A percentile compares a stretch with the other conserved stretches of the same genome.
These are phyloP conservation scores for Epinotia ramella DNA, from an alignment of 2,888 invertebrate genomes.

Conservation along the genomic window DNA sequence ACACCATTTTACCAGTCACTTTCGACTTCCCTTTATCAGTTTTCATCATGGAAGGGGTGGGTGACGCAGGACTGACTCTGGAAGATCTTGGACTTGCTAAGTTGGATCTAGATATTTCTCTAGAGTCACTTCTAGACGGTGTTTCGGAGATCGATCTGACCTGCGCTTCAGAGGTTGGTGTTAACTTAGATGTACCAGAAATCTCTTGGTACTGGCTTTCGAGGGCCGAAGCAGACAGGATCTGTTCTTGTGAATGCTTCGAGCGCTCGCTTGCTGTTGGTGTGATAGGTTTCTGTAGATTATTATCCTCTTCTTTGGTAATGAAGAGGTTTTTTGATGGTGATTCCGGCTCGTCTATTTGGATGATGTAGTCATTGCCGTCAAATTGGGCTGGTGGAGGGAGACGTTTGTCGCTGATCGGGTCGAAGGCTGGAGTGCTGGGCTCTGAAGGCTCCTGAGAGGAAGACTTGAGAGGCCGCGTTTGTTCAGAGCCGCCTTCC, in stretches of 20 bases:
- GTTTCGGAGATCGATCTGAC: conserved; percentile 53
- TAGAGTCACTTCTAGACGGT: conserved; percentile 50
- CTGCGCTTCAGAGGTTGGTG: conserved; percentile 46
- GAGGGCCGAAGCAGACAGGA: conserved; percentile 72
- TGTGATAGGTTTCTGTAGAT: conserved; percentile 71
- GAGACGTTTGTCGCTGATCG: conserved; percentile 57
- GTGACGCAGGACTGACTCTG: conserved; percentile 73
- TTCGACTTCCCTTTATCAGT: conserved; percentile 89
- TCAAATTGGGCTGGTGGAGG: conserved; percentile 64
- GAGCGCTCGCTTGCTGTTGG: conserved; percentile 67
- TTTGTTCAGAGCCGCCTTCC: conserved; percentile 67
- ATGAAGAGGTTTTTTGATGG: conserved; percentile 69
- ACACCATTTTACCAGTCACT: conserved; percentile 89
- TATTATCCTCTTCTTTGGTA: conserved; percentile 69
- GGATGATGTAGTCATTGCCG: conserved; percentile 67
- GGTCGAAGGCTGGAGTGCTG: conserved; percentile 63
- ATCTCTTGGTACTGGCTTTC: conserved; percentile 64
- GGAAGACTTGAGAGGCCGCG: conserved; percentile 65
- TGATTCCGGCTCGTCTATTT: conserved; percentile 70
- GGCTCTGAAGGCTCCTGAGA: conserved; percentile 70
- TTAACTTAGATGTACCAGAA: conserved; percentile 46
- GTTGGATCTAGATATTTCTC: conserved; percentile 51
- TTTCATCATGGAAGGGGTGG: conserved; percentile 68
- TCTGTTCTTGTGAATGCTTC: conserved; percentile 60
- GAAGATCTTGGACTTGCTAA: conserved; percentile 57